phyloP scores from a whole-genome alignment of 2,888 invertebrate genomes.

The Nasonovia ribisnigri region DNA sequence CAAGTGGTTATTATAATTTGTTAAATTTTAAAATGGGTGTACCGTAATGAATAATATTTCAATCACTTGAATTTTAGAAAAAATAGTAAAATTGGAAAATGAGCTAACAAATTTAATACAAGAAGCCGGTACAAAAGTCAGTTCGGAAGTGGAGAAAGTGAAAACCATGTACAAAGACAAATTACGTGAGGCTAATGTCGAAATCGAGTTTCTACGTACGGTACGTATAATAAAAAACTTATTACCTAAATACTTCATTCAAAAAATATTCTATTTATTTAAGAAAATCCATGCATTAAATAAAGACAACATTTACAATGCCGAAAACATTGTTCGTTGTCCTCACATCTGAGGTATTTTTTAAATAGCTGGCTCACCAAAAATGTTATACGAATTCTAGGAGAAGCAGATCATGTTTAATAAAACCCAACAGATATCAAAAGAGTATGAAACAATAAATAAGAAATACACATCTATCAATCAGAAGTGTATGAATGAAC shows the following conservation, averaged over 20 bases:
- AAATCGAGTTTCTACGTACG: background rate
- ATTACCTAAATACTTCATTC: background rate
- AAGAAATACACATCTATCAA: constrained; percentile 17
- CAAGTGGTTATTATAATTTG: constrained; percentile 19
- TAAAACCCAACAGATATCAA: background rate
- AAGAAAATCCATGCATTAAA: background rate
- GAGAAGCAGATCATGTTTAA: constrained; percentile 22
- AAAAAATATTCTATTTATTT: background rate
- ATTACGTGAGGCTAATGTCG: constrained; percentile 21
- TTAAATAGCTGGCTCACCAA: background rate
- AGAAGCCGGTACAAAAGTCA: constrained; percentile 37
- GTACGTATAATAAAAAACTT: background rate
- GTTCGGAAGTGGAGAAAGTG: constrained; percentile 28
- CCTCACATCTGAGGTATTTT: background rate
- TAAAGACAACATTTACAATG: background rate
- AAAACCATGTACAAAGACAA: constrained; percentile 31
- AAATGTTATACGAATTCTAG: background rate
- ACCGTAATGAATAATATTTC: background rate
- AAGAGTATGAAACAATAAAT: constrained; percentile 12
- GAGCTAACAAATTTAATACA: constrained; percentile 29
- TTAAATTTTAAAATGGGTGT: background rate
- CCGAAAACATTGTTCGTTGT: background rate
- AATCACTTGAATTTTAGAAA: constrained; percentile 17
- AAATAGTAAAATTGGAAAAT: constrained; percentile 24
- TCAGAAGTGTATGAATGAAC: background rate